Evolutionary conservation across 2,888 invertebrate species (phyloP).

Genomic region (Tinea trinotella): DNA sequence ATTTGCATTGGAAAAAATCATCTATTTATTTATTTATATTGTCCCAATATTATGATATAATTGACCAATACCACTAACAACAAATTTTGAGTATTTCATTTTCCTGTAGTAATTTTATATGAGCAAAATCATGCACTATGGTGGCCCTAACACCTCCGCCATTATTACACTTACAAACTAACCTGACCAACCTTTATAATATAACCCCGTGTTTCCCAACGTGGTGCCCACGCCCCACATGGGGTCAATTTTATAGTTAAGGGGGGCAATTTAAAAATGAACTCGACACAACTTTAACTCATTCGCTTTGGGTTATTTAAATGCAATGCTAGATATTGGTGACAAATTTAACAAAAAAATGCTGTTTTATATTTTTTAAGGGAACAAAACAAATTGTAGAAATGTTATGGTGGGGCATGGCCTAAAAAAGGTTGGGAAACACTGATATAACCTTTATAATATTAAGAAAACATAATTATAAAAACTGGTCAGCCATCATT

Average conservation of each 20-base stretch:
- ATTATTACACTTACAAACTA: constrained; percentile 10
- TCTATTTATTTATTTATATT: not conserved
- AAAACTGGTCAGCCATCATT: not conserved
- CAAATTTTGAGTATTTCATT: not conserved
- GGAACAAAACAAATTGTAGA: not conserved
- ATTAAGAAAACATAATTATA: not conserved
- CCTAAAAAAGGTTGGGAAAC: no score
- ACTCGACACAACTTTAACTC: no score
- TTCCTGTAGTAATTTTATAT: not conserved
- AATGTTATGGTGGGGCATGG: no score
- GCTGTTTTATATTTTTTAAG: no score
- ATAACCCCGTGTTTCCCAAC: no score
- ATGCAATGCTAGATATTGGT: no score
- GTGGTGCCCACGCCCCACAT: no score
- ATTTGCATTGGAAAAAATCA: not conserved
- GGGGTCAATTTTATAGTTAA: no score
- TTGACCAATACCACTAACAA: not conserved
- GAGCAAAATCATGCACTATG: not conserved
- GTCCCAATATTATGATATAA: not conserved
- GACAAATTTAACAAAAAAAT: no score
- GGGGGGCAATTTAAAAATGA: no score
- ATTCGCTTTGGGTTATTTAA: no score
- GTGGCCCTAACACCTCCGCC: constrained; percentile 1
- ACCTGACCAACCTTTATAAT: constrained; percentile 4
- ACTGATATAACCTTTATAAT: constrained; percentile 16